These are phyloP conservation scores for Littorina saxatilis DNA, from an alignment of 1,140 invertebrate species.

Conservation along the genomic window DNA sequence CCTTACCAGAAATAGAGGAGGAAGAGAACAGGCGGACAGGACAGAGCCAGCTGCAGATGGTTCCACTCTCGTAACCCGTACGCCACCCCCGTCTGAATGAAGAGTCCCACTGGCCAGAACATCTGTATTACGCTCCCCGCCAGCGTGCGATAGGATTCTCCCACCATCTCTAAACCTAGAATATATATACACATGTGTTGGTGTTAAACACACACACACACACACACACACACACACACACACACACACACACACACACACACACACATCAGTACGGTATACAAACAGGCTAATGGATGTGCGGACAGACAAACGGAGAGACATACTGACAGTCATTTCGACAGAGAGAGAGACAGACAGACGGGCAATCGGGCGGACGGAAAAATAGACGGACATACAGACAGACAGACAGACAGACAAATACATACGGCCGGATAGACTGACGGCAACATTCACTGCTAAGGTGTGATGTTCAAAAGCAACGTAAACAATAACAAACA, in stretches of 20 bases:
- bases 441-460: too few relatives aligned
- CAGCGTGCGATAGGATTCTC: constrained; percentile 79
- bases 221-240: too few relatives aligned
- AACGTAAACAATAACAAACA: too few relatives aligned
- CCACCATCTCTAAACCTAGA: constrained; percentile 67
- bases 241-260: too few relatives aligned
- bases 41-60: constrained; percentile 84
- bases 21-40: constrained; percentile 83
- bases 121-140: constrained; percentile 84
- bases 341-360: too few relatives aligned
- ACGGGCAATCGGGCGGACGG: too few relatives aligned
- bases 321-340: not conserved
- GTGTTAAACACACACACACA: too few relatives aligned
- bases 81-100: constrained; percentile 80
- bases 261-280: not conserved
- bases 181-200: too few relatives aligned
- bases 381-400: too few relatives aligned
- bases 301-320: not conserved
- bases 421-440: not conserved
- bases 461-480: too few relatives aligned
- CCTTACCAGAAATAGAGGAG: constrained; percentile 78
- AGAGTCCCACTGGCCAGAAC: constrained; percentile 81
- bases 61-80: constrained; percentile 84
- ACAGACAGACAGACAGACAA: not conserved
- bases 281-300: not conserved